A percentile compares a stretch with the other conserved stretches of the same genome.
Conservation (phyloP, 2,113 vertebrate genomes). For the Trogon surrucura region DNA sequence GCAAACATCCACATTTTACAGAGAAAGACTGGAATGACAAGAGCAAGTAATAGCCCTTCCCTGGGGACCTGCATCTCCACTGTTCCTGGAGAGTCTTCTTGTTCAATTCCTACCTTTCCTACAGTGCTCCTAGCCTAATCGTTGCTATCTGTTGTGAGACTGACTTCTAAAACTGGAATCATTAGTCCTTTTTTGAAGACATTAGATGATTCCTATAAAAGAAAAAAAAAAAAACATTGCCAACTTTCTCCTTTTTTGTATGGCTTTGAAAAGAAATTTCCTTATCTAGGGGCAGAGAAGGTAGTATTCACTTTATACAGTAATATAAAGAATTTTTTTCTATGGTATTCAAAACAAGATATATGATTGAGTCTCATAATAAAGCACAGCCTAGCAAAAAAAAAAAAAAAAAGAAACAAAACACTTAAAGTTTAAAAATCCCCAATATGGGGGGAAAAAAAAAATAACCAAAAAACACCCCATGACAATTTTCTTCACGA, state of each 20-base stretch:
- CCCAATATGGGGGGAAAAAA: rapidly evolving
- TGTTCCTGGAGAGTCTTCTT: not conserved
- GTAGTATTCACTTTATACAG: not conserved
- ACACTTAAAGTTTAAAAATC: not conserved
- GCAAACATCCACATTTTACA: not conserved
- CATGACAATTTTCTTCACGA: not conserved
- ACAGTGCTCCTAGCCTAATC: not conserved
- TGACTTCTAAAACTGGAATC: not conserved
- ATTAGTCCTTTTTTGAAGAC: not conserved
- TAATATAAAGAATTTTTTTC: not conserved
- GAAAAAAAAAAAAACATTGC: not conserved
- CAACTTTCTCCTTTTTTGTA: not conserved
- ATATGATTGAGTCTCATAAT: not conserved
- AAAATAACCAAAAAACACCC: not conserved
- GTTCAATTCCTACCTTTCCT: not conserved
- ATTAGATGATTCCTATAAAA: not conserved
- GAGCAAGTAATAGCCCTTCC: not conserved
- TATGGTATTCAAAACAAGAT: not conserved
- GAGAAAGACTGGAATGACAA: not conserved
- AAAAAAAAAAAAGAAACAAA: not conserved
- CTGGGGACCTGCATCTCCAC: no score
- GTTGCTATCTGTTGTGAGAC: not conserved
- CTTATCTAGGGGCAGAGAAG: not conserved
- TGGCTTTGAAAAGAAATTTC: not conserved
- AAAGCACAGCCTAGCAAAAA: not conserved